These are phyloP conservation scores for Sterrhoptilus dennistouni DNA, from an alignment of 2,113 vertebrate species.

Conservation along the genomic window DNA sequence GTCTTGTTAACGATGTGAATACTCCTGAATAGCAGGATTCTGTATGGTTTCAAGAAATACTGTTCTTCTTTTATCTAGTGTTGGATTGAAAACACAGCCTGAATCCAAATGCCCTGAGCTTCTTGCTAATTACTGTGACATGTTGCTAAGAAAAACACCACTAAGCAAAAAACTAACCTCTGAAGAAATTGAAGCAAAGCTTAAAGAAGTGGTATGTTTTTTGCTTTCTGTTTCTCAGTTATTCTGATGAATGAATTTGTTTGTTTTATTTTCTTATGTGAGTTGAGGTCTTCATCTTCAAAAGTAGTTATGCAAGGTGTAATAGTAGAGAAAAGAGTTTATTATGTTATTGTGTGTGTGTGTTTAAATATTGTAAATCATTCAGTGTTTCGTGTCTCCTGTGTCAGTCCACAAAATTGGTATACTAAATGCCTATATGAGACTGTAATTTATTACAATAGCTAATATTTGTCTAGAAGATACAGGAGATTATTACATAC, in stretches of 20 bases:
- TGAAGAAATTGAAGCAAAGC: constrained; percentile 98
- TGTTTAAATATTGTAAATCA: not conserved
- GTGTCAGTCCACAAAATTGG: not conserved
- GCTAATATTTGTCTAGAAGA: not conserved
- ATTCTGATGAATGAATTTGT: not conserved
- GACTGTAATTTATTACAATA: not conserved
- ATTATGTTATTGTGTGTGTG: not conserved
- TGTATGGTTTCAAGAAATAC: not conserved
- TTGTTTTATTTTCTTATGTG: not conserved
- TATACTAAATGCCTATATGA: not conserved
- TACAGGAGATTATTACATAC: not conserved
- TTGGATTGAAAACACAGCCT: constrained; percentile 96
- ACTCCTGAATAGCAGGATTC: not conserved
- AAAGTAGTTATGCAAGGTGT: not conserved
- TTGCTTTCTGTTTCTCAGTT: not conserved
- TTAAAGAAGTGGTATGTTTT: constrained; percentile 94
- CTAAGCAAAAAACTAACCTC: constrained; percentile 99
- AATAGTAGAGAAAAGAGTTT: not conserved
- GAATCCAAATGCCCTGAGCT: constrained; percentile 98
- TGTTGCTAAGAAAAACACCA: constrained; percentile 97
- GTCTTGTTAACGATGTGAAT: not conserved
- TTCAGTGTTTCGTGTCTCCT: not conserved
- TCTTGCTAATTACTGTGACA: constrained; percentile 99
- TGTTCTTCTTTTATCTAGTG: constrained; percentile 76
- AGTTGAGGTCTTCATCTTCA: not conserved